Evolutionary conservation across 2,888 invertebrate species (phyloP).

Genomic region (Quadriops clusia): DNA sequence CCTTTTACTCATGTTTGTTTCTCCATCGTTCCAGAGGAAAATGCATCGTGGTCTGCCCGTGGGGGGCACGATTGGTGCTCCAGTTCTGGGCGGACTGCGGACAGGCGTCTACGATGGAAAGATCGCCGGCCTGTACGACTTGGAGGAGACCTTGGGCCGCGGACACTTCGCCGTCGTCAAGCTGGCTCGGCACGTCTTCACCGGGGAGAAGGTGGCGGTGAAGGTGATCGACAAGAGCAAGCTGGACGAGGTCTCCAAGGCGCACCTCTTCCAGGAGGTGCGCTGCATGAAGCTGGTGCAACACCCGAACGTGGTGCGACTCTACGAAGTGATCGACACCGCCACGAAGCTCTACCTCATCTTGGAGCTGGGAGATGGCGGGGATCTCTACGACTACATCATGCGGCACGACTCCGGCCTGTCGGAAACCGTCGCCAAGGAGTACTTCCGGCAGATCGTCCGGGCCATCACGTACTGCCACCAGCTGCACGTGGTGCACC

Average conservation of each 20-base stretch:
- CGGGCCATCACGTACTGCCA: slow-evolving; percentile 97
- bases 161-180: slow-evolving; percentile 99
- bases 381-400: slow-evolving; percentile 97
- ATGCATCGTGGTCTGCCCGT: no score
- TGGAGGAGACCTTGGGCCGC: slow-evolving; percentile 92
- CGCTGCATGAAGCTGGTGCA: slow-evolving; percentile 98
- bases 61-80: slow-evolving; percentile 11
- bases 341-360: slow-evolving; percentile 95
- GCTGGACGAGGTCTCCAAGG: slow-evolving; percentile 88
- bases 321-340: slow-evolving; percentile 99
- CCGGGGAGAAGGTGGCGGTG: slow-evolving; percentile 95
- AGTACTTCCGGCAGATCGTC: slow-evolving; percentile 95
- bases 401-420: slow-evolving; percentile 90
- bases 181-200: slow-evolving; percentile 95
- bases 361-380: slow-evolving; percentile 94
- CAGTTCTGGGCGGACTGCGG: slow-evolving; percentile 10
- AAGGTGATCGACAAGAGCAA: slow-evolving; percentile 98
- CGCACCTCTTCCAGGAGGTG: slow-evolving; percentile 94
- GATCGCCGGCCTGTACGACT: slow-evolving; percentile 93
- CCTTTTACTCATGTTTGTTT: no score
- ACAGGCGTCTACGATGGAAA: slow-evolving; percentile 62
- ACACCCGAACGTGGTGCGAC: slow-evolving; percentile 94
- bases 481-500: slow-evolving; percentile 72
- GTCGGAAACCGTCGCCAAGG: slow-evolving; percentile 68
- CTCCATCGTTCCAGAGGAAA: no score